Base-by-base conservation (phyloP, 1,140 invertebrate species). In the Triops cancriformis region DNA sequence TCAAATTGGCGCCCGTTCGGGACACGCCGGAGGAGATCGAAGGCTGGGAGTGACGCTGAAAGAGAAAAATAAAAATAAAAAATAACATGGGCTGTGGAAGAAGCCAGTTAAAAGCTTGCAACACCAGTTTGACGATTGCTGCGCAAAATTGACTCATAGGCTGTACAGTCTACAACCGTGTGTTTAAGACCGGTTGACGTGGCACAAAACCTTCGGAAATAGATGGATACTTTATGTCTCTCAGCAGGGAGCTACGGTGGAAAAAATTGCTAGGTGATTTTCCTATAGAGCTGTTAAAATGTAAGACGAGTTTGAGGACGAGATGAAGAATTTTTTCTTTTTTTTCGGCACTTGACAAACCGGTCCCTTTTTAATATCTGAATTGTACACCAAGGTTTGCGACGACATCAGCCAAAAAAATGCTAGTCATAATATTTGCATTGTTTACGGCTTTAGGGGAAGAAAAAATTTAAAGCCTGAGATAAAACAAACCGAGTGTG, bases 1-100 rank as follows among this genome's bases (percentile, higher is more conserved):
- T 64, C 51, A 64, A 64, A 64, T 64, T 64, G 51, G 51, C 51
- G 51, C 51, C 51, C 51, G 51, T 64, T 64, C 23, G 51, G 51
- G 51, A 64, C 51, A 64, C n/a, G 51, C 51, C 51, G 7, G 51
- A 37, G 31, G 31, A 64, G 51, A 64, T 10, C 51, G 51, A 64
- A 23, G 51, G 51, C 51, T 64, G 51, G 3, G 14, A 64, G 10
- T 64, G 51, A 64, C 51, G 51, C 31, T 37, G 31, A 37, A 37
- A 37, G 31, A 37, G 31, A 64, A 18, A 23, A 4, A n/a, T n/a
- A n/a, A n/a, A n/a, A n/a, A n/a, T n/a, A 18, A 64, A 23, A 64
- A 64, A 64, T 64, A 14, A 14, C 18, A 11, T 45, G 9, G 14
- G 6, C 9, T 64, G 51, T 64, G 23, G 5, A 23, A n/a, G 14